These are phyloP conservation scores for Zaprionus davidi DNA, from an alignment of 1,140 invertebrate species.

Conservation along the genomic window DNA sequence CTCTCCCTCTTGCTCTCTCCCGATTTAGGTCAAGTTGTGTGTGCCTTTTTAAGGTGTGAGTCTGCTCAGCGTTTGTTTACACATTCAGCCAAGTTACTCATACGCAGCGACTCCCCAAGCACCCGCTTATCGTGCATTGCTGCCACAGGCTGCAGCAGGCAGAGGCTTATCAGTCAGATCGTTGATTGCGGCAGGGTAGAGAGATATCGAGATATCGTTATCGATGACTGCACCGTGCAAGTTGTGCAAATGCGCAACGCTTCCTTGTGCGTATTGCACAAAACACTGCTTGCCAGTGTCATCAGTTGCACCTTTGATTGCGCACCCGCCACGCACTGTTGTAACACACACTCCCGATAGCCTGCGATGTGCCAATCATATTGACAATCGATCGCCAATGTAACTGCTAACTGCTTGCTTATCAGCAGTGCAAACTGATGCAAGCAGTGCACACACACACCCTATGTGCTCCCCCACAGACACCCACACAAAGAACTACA, in stretches of 20 bases:
- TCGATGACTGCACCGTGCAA: slow-evolving; percentile 59
- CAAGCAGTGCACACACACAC: slow-evolving; percentile 4
- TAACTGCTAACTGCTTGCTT: slow-evolving; percentile 21
- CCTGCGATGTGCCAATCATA: slow-evolving; percentile 23
- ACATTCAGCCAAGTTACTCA: slow-evolving; percentile 56
- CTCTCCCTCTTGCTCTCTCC: slow-evolving; percentile 12
- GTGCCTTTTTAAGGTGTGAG: slow-evolving; percentile 61
- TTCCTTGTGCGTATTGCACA: slow-evolving; percentile 60
- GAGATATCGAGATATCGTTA: slow-evolving; percentile 50
- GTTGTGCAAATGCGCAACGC: slow-evolving; percentile 58
- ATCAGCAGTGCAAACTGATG: slow-evolving; percentile 6
- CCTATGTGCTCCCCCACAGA: neutral
- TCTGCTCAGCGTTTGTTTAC: slow-evolving; percentile 47
- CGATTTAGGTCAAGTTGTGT: slow-evolving; percentile 72
- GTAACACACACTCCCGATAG: slow-evolving; percentile 9
- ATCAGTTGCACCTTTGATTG: slow-evolving; percentile 54
- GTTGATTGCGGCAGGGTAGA: slow-evolving; percentile 39
- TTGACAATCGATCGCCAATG: no score
- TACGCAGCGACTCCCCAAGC: slow-evolving; percentile 47
- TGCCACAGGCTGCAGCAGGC: slow-evolving; percentile 16
- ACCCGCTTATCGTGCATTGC: slow-evolving; percentile 58
- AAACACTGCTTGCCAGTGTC: slow-evolving; percentile 27
- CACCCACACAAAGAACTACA: slow-evolving; percentile 3
- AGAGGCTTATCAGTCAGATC: slow-evolving; percentile 65
- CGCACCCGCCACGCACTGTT: slow-evolving; percentile 9